Evolutionary conservation across 2,113 vertebrate species (phyloP), one percentile per base, ranked within the genome.

Genomic region (Sylvietta virens): DNA sequence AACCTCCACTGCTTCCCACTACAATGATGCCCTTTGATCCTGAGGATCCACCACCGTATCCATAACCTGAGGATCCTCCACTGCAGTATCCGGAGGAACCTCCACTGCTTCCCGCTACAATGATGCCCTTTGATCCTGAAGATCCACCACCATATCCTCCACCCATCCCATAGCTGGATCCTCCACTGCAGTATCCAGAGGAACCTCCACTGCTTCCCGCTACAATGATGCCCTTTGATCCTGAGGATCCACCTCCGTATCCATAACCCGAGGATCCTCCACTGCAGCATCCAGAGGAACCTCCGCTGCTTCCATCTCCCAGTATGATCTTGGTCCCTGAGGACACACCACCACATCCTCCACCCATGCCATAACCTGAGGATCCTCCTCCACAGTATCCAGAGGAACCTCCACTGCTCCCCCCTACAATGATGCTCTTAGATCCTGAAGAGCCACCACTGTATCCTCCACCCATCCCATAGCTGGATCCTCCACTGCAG

Each of bases 291-390:
- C 93, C 78, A 39, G 19, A 81, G 35, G 65, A 81, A 1, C 56
- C 67, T 7, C 74, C 65, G 4, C 81, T 21, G 0, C 83, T 3
- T 62, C 93, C 83, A 26, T 50, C 48, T 26, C 48, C 48, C 48
- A 50, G 48, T 4, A 72, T 21, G 5, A 82, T 1, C 71, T 76
- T 77, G 0, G 26, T 0, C 1, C 88, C 88, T 6, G 60, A 80
- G 3, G 39, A 72, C 0, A 39, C 35, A 28, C 61, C 39, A 5
- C 66, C 6, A 0, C 44, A 83, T 4, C 33, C 81, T 9, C 81
- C 81, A 0, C 81, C 81, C 18, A 62, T 45, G 0, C 48, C 57
- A 0, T 62, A 83, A 0, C 81, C 2, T 1, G 8, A 40, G 1
- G 33, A 92, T 6, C 71, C 71, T 2, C 91, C 84, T 40, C 56